A percentile compares a stretch with the other conserved stretches of the same genome.
phyloP scores from a whole-genome alignment of 2,888 invertebrate genomes.

The Trachelus troglodyta region DNA sequence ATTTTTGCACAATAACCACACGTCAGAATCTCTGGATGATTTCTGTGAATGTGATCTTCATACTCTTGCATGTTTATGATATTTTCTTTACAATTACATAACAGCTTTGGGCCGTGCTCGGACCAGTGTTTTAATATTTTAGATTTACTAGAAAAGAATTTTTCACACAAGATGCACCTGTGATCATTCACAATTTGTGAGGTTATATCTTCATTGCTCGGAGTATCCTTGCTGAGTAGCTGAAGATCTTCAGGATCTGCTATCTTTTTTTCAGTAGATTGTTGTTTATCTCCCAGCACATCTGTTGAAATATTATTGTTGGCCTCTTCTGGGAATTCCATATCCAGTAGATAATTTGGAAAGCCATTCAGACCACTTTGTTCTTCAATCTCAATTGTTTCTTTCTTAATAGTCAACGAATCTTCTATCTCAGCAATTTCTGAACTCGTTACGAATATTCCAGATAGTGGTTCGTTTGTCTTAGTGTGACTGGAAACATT shows the following conservation, averaged over 20 bases:
- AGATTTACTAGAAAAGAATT: background rate
- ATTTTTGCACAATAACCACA: slow-evolving; percentile 30
- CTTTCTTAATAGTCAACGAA: background rate
- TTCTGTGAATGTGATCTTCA: slow-evolving; percentile 34
- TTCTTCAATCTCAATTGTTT: slow-evolving; percentile 6
- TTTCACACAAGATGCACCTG: background rate
- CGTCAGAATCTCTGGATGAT: slow-evolving; percentile 33
- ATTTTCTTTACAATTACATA: slow-evolving; percentile 38
- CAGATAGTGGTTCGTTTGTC: slow-evolving; percentile 27
- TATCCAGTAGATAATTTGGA: slow-evolving; percentile 28
- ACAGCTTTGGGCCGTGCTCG: background rate
- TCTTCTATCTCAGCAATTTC: slow-evolving; percentile 17
- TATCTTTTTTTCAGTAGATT: slow-evolving; percentile 24
- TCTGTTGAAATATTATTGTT: slow-evolving; percentile 32
- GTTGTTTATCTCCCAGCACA: slow-evolving; percentile 50
- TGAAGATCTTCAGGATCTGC: background rate
- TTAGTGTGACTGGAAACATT: slow-evolving; percentile 30
- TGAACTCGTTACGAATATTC: slow-evolving; percentile 32
- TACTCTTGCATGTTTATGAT: slow-evolving; percentile 33
- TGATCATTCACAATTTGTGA: background rate
- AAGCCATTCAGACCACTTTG: slow-evolving; percentile 24
- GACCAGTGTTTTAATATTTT: background rate
- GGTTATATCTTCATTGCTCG: background rate
- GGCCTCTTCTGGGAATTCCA: slow-evolving; percentile 31
- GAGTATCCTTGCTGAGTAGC: background rate